phyloP scores from a whole-genome alignment of 2,797 vertebrate genomes.

The Mus minutoides region DNA sequence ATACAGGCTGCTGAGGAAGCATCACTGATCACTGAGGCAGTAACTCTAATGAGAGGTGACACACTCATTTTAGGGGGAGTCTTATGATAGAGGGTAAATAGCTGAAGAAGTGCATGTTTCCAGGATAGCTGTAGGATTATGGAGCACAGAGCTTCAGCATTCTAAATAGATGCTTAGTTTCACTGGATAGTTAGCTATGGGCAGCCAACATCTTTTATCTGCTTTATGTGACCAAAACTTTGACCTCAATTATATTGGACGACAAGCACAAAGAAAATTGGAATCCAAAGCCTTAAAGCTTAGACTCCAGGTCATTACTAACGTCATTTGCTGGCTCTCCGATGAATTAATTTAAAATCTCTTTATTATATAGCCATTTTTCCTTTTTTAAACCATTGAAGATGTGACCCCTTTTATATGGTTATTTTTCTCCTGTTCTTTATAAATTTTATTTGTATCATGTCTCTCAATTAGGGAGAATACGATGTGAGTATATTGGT shows the following conservation, averaged over 20 bases:
- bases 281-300: not conserved
- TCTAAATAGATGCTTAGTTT: slow-evolving; percentile 21
- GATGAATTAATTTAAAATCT: slow-evolving; percentile 26
- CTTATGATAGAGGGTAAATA: not conserved
- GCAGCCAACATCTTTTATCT: not conserved
- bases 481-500: not conserved
- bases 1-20: not conserved
- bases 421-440: slow-evolving; percentile 19
- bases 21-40: not conserved
- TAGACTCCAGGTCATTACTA: not conserved
- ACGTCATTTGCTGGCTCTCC: slow-evolving; percentile 12
- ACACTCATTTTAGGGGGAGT: not conserved
- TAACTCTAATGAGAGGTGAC: not conserved
- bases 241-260: slow-evolving; percentile 48
- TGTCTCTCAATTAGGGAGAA: not conserved
- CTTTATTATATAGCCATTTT: not conserved
- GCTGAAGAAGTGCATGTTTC: not conserved
- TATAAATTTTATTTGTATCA: not conserved
- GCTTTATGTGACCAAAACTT: slow-evolving; percentile 33
- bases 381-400: not conserved
- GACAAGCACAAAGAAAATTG: not conserved
- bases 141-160: not conserved
- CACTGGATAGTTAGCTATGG: not conserved
- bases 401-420: not conserved
- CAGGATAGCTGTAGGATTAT: not conserved